Conservation (phyloP, 2,888 invertebrate species). For the Cephus sareptanus region DNA sequence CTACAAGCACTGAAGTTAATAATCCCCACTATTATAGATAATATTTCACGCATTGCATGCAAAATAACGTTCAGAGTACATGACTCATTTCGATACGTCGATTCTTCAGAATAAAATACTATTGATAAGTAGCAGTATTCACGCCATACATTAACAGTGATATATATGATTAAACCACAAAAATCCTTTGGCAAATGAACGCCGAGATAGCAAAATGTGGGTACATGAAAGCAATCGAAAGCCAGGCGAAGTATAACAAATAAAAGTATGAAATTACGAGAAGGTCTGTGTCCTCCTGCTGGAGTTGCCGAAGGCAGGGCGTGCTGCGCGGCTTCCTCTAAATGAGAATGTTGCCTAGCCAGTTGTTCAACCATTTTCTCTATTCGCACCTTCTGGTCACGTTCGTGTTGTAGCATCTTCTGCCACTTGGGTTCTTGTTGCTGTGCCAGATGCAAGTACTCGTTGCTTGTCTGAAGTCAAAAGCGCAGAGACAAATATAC, state of each 20-base stretch:
- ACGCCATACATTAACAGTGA: neutral
- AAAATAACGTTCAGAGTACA: neutral
- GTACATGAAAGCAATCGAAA: neutral
- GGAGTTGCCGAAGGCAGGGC: conserved; percentile 59
- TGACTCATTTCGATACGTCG: neutral
- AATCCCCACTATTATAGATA: neutral
- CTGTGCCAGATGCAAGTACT: conserved; percentile 91
- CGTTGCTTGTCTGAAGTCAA: conserved; percentile 81
- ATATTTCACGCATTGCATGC: neutral
- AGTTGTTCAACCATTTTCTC: conserved; percentile 98
- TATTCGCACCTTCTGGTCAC: conserved; percentile 90
- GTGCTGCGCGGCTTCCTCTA: conserved; percentile 91
- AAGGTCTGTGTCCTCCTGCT: conserved; percentile 53
- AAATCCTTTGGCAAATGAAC: neutral
- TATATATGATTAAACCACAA: neutral
- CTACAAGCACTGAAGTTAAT: neutral
- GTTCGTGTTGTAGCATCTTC: conserved; percentile 91
- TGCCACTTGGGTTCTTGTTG: conserved; percentile 93
- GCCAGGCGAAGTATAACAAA: conserved; percentile 3
- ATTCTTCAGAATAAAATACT: neutral
- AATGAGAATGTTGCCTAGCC: conserved; percentile 94
- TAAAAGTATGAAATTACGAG: conserved; percentile 48
- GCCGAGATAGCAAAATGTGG: neutral
- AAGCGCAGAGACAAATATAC: neutral
- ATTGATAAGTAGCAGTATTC: neutral